These are phyloP conservation scores for Apotomis capreana DNA, from an alignment of 2,888 invertebrate genomes.

Conservation along the genomic window DNA sequence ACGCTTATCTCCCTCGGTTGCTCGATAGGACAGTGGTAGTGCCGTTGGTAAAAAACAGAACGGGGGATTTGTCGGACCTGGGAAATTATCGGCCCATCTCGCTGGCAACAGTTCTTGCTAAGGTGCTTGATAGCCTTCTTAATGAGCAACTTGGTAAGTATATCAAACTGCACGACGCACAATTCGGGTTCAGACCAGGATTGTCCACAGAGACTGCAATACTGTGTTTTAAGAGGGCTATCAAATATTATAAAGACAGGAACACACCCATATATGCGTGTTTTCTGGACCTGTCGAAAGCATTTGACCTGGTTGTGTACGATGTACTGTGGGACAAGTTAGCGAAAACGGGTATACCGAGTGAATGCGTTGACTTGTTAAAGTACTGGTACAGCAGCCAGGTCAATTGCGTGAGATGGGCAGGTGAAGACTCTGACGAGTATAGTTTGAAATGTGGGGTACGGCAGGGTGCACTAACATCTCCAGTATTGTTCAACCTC, in stretches of 20 bases:
- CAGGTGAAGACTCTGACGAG: too few relatives aligned
- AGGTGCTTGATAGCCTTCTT: neutral
- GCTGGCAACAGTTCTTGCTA: neutral
- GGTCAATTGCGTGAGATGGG: too few relatives aligned
- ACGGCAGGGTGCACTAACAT: too few relatives aligned
- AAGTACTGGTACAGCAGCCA: too few relatives aligned
- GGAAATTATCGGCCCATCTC: neutral
- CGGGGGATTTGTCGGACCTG: neutral
- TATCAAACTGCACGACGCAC: neutral
- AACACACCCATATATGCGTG: neutral
- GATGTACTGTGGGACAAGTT: too few relatives aligned
- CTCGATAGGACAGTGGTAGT: neutral
- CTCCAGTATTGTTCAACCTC: too few relatives aligned
- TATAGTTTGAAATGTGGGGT: too few relatives aligned
- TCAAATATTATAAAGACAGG: neutral
- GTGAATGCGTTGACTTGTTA: too few relatives aligned
- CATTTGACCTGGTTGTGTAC: neutral
- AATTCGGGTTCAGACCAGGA: neutral
- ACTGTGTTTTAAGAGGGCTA: neutral
- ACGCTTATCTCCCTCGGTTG: too few relatives aligned
- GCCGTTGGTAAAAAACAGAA: constrained; percentile 1
- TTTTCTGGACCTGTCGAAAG: neutral
- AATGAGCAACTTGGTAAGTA: neutral
- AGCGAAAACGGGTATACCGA: too few relatives aligned
- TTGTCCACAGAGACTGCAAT: neutral